These are phyloP conservation scores for Diabrotica balteata DNA, from an alignment of 2,888 invertebrate species.

Conservation along the genomic window DNA sequence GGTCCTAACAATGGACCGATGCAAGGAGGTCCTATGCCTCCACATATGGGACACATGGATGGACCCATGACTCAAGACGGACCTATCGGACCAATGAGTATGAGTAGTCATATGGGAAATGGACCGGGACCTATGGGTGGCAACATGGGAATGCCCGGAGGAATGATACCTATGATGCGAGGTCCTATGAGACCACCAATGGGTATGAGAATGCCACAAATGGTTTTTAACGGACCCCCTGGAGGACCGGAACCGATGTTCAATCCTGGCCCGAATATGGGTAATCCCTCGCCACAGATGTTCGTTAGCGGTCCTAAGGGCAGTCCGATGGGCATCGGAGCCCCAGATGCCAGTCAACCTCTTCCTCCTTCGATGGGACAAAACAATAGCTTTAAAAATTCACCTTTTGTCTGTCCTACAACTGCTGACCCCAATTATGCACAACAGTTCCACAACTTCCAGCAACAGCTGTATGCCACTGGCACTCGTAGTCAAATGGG, in stretches of 20 bases:
- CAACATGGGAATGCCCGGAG: conserved; percentile 59
- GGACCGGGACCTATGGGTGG: conserved; percentile 57
- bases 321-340: conserved; percentile 65
- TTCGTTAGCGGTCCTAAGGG: conserved; percentile 66
- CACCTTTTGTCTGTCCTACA: conserved; percentile 83
- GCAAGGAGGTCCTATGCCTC: conserved; percentile 57
- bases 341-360: conserved; percentile 74
- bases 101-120: conserved; percentile 58
- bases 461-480: conserved; percentile 92
- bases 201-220: conserved; percentile 57
- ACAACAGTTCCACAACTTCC: conserved; percentile 95
- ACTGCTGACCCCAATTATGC: conserved; percentile 92
- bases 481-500: conserved; percentile 72
- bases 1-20: conserved; percentile 63
- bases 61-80: conserved; percentile 56
- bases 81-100: conserved; percentile 63
- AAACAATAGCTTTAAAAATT: conserved; percentile 74
- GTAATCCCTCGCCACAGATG: conserved; percentile 64
- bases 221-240: conserved; percentile 58
- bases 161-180: conserved; percentile 59
- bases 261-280: conserved; percentile 56
- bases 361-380: conserved; percentile 82
- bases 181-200: conserved; percentile 59
- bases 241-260: conserved; percentile 54
- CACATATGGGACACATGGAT: conserved; percentile 62